Evolutionary conservation across 2,888 invertebrate species (phyloP), one percentile per base, ranked within the genome.

Genomic region (Andrena minutula): DNA sequence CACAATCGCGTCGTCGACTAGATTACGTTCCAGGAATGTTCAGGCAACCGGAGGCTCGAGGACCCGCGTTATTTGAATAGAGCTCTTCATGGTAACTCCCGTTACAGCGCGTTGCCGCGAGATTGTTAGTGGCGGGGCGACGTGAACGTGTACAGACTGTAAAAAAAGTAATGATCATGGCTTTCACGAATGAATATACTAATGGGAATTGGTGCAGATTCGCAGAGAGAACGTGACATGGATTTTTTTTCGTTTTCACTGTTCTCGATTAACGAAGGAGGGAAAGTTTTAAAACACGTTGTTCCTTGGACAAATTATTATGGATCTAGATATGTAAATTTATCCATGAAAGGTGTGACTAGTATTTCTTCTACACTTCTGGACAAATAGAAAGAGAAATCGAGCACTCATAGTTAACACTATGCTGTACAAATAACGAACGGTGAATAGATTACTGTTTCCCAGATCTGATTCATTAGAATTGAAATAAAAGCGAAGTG

Each of bases 11-110:
- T 65, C 83, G 78, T 66, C 82, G 82, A 82, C 80, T 79, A 75
- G 87, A 85, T 86, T 86, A 82, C 85, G 74, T 74, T 53, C 77
- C 71, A 64, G 75, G 82, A 82, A 86, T 79, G 82, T 79, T 87
- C 82, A 76, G 63, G 75, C 69, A 66, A 71, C 20, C 73, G 60
- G 75, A 41, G 41, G 68, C 74, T 82, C 66, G 79, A 85, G 79
- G 56, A 71, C 56, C 75, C 63, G 73, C 63, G 68, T 63, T 71
- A 66, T 87, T 81, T 85, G 81, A 87, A 86, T 86, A 76, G 75
- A 77, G 77, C 80, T 76, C 78, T 79, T 60, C 74, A 30, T 58
- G 83, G 81, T 81, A 85, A 78, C 75, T 53, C 72, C 56, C 70
- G 65, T 35, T 51, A 66, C 64, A 35, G 71, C 30, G 64, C 26